Evolutionary conservation across 2,797 vertebrate genomes (phyloP), one percentile per base, ranked within the genome.

Genomic region (Dicrostonyx torquatus): DNA sequence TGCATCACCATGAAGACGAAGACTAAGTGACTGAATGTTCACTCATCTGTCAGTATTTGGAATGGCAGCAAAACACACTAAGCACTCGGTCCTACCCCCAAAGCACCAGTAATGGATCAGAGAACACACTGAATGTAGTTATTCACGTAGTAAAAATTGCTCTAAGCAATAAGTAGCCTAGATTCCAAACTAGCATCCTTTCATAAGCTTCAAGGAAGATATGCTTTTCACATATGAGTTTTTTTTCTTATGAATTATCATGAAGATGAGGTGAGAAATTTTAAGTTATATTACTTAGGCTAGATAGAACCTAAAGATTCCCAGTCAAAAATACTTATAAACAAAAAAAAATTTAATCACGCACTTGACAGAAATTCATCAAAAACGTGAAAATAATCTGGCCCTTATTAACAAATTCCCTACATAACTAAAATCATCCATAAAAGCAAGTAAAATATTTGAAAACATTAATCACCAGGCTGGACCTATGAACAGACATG

Each of bases 301-400:
- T 60, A 34, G 11, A 88, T 64, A 45, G 29, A 17, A 78, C 6
- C n/a, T 34, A 82, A 58, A 66, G 29, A 76, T 75, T 22, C 20
- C 77, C 1, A 89, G 18, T 20, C 48, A 45, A 92, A 85, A 40
- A 18, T 50, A 91, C 50, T 76, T 77, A 20, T 14, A 87, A 87
- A 58, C 53, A 53, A 92, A 50, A 92, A 50, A 29, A 73, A 88
- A 95, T n/a, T 73, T 87, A 95, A 88, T 68, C 1, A 55, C 45
- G 0, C 24, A 40, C 37, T 11, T 31, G 64, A 60, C 17, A 55
- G 29, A 64, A 40, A 50, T 24, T 34, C 48, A 76, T 84, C 26
- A 53, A 66, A 55, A 75, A 34, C 13, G 64, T 37, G 3, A 48
- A 87, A 91, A 80, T 34, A 76, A 13, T 76, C 34, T n/a, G 60